Evolutionary conservation across 2,113 vertebrate genomes (phyloP).

Genomic region (Hippocampus zosterae): DNA sequence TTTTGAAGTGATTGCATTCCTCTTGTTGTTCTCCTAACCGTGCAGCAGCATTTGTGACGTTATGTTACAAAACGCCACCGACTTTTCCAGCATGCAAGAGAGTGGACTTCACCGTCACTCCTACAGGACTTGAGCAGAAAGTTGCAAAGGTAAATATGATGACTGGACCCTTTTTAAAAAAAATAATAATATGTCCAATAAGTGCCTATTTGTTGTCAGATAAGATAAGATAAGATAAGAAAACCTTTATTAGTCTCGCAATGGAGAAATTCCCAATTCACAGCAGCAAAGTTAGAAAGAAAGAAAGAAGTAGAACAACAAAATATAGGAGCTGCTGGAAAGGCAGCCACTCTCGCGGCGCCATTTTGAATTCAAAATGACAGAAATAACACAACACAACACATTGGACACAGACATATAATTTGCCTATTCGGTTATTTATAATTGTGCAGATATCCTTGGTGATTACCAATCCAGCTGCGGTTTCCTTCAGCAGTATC

Average conservation of each 20-base stretch:
- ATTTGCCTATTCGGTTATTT: constrained; percentile 6
- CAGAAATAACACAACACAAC: too few species aligned
- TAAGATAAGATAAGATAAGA: too few species aligned
- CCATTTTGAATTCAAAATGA: too few species aligned
- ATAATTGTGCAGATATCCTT: constrained; percentile 49
- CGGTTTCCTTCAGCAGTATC: constrained; percentile 45
- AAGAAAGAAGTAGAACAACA: too few species aligned
- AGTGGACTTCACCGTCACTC: constrained; percentile 53
- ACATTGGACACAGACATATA: too few species aligned
- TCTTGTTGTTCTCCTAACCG: constrained; percentile 5
- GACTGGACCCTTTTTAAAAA: too few species aligned
- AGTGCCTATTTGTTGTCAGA: background rate
- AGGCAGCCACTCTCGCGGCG: too few species aligned
- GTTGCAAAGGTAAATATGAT: constrained; percentile 40
- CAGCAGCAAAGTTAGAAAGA: too few species aligned
- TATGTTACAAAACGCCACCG: constrained; percentile 43
- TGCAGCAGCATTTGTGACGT: constrained; percentile 45
- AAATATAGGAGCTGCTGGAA: too few species aligned
- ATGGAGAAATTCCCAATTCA: too few species aligned
- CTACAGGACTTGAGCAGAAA: constrained; percentile 7
- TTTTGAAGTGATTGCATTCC: background rate
- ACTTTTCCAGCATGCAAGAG: constrained; percentile 45
- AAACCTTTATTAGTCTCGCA: too few species aligned
- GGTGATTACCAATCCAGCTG: constrained; percentile 32
- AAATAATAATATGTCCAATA: background rate